These are phyloP conservation scores for Halcyon leucocephala DNA, from an alignment of 2,797 vertebrate genomes.

Conservation along the genomic window DNA sequence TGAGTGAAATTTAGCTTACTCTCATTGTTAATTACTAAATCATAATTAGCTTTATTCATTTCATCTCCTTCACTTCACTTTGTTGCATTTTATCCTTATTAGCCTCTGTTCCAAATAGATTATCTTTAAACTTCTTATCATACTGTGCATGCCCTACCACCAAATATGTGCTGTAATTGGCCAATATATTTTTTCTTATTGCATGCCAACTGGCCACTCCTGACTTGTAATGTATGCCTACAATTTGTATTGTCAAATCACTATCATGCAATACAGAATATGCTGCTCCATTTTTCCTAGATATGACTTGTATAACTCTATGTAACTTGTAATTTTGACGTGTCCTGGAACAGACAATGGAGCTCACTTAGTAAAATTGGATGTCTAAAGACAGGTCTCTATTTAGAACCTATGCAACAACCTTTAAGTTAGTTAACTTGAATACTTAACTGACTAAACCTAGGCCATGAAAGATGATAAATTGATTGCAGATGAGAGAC, in stretches of 20 bases:
- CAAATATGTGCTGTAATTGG: neutral
- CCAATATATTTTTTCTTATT: neutral
- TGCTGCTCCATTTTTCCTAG: neutral
- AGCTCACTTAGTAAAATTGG: neutral
- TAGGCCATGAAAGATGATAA: neutral
- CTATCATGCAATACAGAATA: fast-evolving
- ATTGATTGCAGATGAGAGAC: neutral
- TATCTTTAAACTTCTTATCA: neutral
- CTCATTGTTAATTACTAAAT: neutral
- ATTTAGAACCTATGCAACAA: neutral
- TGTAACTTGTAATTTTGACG: neutral
- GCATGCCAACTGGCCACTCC: neutral
- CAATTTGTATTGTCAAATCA: neutral
- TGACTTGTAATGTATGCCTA: neutral
- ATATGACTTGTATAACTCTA: neutral
- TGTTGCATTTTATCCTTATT: neutral
- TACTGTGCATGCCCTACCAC: fast-evolving
- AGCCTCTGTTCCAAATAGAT: neutral
- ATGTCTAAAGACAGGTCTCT: neutral
- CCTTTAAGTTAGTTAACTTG: neutral
- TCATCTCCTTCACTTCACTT: neutral
- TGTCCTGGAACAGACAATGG: neutral
- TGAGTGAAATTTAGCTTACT: neutral
- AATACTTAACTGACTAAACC: neutral
- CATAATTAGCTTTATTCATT: neutral